A percentile compares a stretch with the other conserved stretches of the same genome.
Evolutionary conservation across 2,113 vertebrate species (phyloP).

Genomic region (Burhinus oedicnemus): DNA sequence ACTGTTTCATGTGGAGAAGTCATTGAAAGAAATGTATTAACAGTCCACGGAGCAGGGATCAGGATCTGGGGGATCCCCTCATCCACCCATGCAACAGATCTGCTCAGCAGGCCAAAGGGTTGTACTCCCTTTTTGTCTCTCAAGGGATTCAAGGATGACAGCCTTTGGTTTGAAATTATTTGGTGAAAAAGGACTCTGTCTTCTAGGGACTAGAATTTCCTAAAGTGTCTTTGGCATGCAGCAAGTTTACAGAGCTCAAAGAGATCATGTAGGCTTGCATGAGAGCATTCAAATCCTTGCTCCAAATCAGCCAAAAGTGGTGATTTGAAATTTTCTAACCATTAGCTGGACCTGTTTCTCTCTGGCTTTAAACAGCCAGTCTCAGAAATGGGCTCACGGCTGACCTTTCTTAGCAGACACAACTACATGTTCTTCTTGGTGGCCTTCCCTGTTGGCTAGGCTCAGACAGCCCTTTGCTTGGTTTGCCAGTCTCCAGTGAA

Average conservation of each 20-base stretch:
- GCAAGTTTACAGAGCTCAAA: neutral
- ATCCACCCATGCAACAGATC: neutral
- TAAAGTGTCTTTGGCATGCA: neutral
- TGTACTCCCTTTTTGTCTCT: neutral
- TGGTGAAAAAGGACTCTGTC: neutral
- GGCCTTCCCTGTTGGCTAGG: neutral
- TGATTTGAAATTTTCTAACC: neutral
- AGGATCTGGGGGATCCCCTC: neutral
- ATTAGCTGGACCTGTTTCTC: neutral
- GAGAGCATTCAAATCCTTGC: neutral
- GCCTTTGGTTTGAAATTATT: neutral
- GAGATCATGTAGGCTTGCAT: neutral
- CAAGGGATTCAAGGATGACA: neutral
- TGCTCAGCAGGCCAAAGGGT: neutral
- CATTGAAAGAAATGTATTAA: neutral
- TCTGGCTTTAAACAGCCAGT: neutral
- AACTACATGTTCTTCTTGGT: neutral
- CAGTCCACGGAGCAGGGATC: neutral
- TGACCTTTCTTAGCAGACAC: neutral
- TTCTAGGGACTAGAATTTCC: neutral
- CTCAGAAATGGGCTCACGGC: neutral
- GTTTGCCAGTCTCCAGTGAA: neutral
- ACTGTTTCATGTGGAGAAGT: neutral
- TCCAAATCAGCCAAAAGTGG: neutral
- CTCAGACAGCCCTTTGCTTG: neutral